Evolutionary conservation across 2,113 vertebrate species (phyloP).

Genomic region (Anhinga anhinga): DNA sequence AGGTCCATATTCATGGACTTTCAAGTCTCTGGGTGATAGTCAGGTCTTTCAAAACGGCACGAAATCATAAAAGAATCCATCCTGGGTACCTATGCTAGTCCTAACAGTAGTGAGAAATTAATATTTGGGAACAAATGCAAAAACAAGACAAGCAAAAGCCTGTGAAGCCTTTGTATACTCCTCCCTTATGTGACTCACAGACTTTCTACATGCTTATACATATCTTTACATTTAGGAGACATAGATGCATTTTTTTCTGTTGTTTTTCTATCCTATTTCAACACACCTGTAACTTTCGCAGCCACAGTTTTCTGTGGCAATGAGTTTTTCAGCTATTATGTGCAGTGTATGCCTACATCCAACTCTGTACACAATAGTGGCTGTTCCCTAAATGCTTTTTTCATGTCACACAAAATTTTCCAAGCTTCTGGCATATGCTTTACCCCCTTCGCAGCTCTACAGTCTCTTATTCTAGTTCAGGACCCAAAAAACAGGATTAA

Average conservation of each 20-base stretch:
- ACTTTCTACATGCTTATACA: not conserved
- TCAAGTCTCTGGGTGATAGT: not conserved
- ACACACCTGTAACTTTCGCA: not conserved
- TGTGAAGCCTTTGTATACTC: not conserved
- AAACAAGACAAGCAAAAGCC: not conserved
- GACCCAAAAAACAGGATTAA: not conserved
- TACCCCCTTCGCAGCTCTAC: not conserved
- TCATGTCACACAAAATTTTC: not conserved
- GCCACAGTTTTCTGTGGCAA: not conserved
- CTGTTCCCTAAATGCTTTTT: not conserved
- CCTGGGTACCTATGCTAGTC: accelerated
- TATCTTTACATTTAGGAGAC: not conserved
- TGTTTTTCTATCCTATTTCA: not conserved
- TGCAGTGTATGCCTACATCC: accelerated
- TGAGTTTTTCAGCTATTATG: not conserved
- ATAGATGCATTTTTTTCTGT: not conserved
- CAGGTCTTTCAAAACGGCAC: not conserved
- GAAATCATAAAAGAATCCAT: not conserved
- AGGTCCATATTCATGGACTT: not conserved
- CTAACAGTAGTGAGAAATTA: not conserved
- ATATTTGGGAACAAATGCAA: not conserved
- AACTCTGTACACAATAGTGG: not conserved
- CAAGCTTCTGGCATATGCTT: not conserved
- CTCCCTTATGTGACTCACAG: not conserved
- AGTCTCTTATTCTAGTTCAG: not conserved